These are phyloP conservation scores for Chalcis sispes DNA, from an alignment of 2,888 invertebrate species.

Conservation along the genomic window DNA sequence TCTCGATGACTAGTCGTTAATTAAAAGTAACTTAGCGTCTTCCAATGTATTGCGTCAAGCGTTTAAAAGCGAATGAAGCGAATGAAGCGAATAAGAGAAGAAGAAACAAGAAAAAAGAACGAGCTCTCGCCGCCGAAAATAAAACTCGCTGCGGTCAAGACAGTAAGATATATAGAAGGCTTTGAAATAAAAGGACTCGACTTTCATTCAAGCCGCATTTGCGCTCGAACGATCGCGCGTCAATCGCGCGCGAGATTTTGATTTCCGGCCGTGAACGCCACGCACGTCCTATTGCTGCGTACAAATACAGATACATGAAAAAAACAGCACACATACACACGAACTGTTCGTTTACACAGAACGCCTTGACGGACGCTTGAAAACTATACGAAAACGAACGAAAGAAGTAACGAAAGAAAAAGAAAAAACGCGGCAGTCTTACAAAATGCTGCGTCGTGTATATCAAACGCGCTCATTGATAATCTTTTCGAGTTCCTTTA, in stretches of 20 bases:
- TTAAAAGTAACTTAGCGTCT: constrained; percentile 52
- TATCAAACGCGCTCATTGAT: constrained; percentile 21
- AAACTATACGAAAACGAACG: constrained; percentile 9
- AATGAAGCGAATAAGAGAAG: not conserved
- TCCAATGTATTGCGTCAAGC: constrained; percentile 27
- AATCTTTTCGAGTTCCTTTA: constrained; percentile 26
- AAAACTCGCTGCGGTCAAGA: not conserved
- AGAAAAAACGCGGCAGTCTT: constrained; percentile 25
- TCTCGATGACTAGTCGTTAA: constrained; percentile 54
- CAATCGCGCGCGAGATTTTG: constrained; percentile 38
- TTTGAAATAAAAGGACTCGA: constrained; percentile 23
- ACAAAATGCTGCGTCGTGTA: not conserved
- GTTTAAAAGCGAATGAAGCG: not conserved
- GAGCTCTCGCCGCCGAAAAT: not conserved
- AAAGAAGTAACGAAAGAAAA: not conserved
- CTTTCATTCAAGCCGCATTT: constrained; percentile 40
- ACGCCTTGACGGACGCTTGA: constrained; percentile 18
- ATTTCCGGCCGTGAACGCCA: constrained; percentile 42
- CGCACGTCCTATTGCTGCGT: not conserved
- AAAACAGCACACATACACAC: too few relatives aligned
- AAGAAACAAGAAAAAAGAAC: not conserved
- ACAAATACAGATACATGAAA: not conserved
- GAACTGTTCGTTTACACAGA: too few relatives aligned
- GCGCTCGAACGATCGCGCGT: constrained; percentile 5
- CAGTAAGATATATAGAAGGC: not conserved